Percentiles rank a stretch among this genome's conserved stretches.
These are phyloP conservation scores for Pangasius krempfi DNA, from an alignment of 2,797 vertebrate genomes.

Conservation along the genomic window DNA sequence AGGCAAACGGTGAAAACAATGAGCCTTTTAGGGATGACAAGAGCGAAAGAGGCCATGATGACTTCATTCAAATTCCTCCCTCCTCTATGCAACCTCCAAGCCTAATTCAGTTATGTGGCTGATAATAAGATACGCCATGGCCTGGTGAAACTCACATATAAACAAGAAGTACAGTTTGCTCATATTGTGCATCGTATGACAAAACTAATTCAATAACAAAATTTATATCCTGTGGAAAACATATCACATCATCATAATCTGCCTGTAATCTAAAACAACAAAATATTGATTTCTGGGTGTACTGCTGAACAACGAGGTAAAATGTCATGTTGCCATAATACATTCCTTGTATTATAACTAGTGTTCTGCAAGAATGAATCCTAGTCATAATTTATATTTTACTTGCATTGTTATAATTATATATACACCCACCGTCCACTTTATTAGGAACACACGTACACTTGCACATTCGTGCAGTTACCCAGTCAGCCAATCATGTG, in stretches of 20 bases:
- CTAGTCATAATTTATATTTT: too few species aligned
- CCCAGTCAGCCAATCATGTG: too few species aligned
- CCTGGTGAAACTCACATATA: background rate
- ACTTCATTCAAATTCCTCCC: slow-evolving; percentile 17
- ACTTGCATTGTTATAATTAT: too few species aligned
- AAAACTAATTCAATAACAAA: background rate
- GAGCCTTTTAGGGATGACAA: slow-evolving; percentile 35
- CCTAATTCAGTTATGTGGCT: slow-evolving; percentile 5
- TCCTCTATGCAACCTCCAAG: background rate
- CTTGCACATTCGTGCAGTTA: too few species aligned
- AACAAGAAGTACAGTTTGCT: background rate
- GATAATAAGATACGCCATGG: background rate
- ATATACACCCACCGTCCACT: too few species aligned
- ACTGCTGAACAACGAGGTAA: background rate
- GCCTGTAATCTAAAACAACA: background rate
- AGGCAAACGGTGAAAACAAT: slow-evolving; percentile 35
- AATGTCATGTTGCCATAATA: too few species aligned
- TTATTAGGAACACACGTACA: too few species aligned
- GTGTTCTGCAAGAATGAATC: background rate
- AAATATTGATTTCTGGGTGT: background rate
- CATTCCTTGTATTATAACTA: too few species aligned
- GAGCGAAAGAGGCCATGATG: slow-evolving; percentile 9
- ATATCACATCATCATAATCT: background rate
- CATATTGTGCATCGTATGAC: background rate
- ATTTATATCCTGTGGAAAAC: background rate